Base-by-base conservation (phyloP, 2,113 vertebrate genomes). In the Leucopternis melanops region DNA sequence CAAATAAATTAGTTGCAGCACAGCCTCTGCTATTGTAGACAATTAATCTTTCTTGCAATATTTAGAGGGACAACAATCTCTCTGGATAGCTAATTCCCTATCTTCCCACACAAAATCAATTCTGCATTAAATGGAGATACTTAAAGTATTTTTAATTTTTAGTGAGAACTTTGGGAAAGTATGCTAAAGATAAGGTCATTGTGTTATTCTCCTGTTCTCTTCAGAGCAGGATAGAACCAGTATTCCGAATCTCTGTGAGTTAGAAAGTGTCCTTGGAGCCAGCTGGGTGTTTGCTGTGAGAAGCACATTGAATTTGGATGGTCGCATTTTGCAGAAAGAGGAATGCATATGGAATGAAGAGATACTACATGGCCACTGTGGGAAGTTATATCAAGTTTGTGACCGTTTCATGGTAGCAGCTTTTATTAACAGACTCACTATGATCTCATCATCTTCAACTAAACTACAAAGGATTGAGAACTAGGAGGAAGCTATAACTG, bases 51-150 rank as follows among this genome's bases (percentile, higher is more conserved):
- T 80, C 71, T 77, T 78, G 32, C 44, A 88, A 19, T 63, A 59
- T 91, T 90, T 94, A 79, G 52, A 95, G 6, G 50, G 58, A 70
- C 19, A 86, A 65, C 61, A 86, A 91, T 74, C 50, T 83, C 34
- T 79, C 72, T 78, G 57, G 45, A 57, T 90, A 80, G 40, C 8
- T 84, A 77, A 75, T 88, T 85, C 42, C 29, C n/a, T 52, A 4
- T 88, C 87, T 85, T 90, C 86, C 87, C 69, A 66, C 80, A 81
- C 63, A 65, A 95, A 91, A 92, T 90, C 50, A 72, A 49, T 90
- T 83, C 47, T 69, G 5, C 14, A 65, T 92, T 92, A 92, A 92
- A 85, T 3, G 2, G 9, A 91, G 25, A 47, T 72, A 88, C 50
- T 78, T 81, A 66, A 66, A 81, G 57, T 50, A 78, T 74, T 44